Conservation (phyloP, 2,113 vertebrate species). For the Coturnix japonica region DNA sequence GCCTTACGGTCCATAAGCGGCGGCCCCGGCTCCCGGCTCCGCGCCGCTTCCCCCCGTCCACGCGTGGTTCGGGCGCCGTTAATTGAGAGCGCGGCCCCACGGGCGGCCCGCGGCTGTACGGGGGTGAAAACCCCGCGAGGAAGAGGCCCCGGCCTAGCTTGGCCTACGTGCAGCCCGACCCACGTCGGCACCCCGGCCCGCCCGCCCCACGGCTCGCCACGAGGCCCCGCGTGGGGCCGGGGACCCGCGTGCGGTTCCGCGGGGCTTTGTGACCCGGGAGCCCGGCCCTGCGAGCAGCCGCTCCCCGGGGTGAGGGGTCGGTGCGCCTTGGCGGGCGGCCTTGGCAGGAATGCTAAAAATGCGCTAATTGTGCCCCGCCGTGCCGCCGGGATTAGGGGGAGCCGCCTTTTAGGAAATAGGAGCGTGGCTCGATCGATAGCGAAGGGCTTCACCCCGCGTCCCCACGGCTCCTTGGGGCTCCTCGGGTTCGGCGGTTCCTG, state of each 20-base stretch:
- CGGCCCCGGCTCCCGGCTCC: too few species aligned
- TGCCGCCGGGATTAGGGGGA: conserved; percentile 54
- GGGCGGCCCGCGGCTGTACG: background rate
- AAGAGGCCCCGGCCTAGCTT: conserved; percentile 75
- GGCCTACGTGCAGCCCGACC: background rate
- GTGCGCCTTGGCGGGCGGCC: background rate
- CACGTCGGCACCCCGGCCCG: too few species aligned
- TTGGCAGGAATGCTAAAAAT: conserved; percentile 57
- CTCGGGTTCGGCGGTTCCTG: conserved; percentile 28
- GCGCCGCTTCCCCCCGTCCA: background rate
- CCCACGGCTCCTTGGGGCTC: background rate
- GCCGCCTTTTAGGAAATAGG: background rate
- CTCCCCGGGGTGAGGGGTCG: background rate
- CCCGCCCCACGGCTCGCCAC: too few species aligned
- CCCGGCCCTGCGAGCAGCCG: background rate
- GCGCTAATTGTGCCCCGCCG: conserved; percentile 59
- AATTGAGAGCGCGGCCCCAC: too few species aligned
- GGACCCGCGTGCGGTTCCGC: too few species aligned
- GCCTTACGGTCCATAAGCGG: too few species aligned
- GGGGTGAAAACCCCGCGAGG: background rate
- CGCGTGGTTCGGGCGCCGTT: background rate
- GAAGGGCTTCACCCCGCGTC: background rate
- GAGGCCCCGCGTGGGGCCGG: too few species aligned
- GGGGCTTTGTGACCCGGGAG: background rate
- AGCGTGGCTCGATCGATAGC: background rate